A percentile compares a stretch with the other conserved stretches of the same genome.
phyloP scores from a whole-genome alignment of 2,797 vertebrate genomes.

The Ambastaia sidthimunki region DNA sequence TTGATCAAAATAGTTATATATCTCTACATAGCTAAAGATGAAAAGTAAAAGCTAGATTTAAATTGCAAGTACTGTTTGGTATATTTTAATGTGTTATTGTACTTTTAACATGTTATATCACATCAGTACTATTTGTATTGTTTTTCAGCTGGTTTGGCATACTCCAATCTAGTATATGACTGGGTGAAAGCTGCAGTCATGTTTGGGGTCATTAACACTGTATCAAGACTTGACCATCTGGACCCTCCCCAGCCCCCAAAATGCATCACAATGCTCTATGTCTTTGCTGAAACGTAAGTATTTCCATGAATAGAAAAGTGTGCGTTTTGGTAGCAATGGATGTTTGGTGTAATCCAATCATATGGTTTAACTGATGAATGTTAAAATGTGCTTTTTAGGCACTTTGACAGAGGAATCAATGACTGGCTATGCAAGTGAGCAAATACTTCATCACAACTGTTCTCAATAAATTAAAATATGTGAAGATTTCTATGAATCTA shows the following conservation, averaged over 20 bases:
- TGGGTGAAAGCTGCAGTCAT: constrained; percentile 95
- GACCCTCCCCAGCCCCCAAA: constrained; percentile 94
- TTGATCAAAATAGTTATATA: not conserved
- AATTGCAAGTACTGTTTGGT: not conserved
- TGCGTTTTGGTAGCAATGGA: not conserved
- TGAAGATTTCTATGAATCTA: too few species aligned
- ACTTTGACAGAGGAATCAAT: constrained; percentile 98
- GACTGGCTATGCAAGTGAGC: constrained; percentile 99
- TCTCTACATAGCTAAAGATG: not conserved
- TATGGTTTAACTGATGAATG: not conserved
- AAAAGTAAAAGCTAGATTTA: too few species aligned
- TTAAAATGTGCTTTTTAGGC: constrained; percentile 73
- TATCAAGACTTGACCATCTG: constrained; percentile 90
- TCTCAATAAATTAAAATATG: not conserved
- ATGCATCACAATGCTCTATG: constrained; percentile 95
- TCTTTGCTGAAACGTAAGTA: constrained; percentile 97
- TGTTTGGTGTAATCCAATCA: not conserved
- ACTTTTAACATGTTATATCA: too few species aligned
- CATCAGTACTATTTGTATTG: not conserved
- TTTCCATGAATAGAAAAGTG: not conserved
- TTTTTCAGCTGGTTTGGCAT: constrained; percentile 90
- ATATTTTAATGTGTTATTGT: not conserved
- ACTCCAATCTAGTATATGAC: constrained; percentile 95
- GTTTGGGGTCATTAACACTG: constrained; percentile 92
- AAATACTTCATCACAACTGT: too few species aligned